These are phyloP conservation scores for Pelodytes ibericus DNA, from an alignment of 2,797 vertebrate genomes.

Conservation along the genomic window DNA sequence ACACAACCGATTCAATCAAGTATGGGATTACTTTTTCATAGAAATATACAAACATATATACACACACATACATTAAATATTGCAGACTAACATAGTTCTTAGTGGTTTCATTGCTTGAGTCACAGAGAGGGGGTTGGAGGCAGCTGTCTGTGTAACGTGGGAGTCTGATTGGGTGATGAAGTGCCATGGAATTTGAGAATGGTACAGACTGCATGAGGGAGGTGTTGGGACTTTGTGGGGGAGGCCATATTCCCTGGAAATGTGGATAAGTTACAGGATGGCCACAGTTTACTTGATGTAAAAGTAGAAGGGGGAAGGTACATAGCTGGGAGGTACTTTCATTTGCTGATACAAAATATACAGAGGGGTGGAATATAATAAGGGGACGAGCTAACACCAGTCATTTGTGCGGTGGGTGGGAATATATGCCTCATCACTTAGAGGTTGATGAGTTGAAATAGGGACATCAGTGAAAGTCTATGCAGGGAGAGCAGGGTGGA, in stretches of 20 bases:
- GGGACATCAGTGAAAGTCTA: not conserved
- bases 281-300: not conserved
- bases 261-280: not conserved
- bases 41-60: too few species aligned
- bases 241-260: slow-evolving; percentile 11
- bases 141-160: slow-evolving; percentile 40
- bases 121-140: slow-evolving; percentile 42
- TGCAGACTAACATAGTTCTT: slow-evolving; percentile 19
- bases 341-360: not conserved
- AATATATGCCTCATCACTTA: not conserved
- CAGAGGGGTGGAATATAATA: not conserved
- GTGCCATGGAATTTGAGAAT: slow-evolving; percentile 51
- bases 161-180: slow-evolving; percentile 36
- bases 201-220: slow-evolving; percentile 33
- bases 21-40: too few species aligned
- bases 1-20: too few species aligned
- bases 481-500: not conserved
- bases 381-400: not conserved
- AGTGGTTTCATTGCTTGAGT: slow-evolving; percentile 6
- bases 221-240: slow-evolving; percentile 16
- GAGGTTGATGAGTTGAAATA: not conserved
- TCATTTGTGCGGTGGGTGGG: not conserved
- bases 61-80: too few species aligned
- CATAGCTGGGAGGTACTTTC: not conserved
- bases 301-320: not conserved